Evolutionary conservation across 2,888 invertebrate species (phyloP).

Genomic region (Strigamia maritima): DNA sequence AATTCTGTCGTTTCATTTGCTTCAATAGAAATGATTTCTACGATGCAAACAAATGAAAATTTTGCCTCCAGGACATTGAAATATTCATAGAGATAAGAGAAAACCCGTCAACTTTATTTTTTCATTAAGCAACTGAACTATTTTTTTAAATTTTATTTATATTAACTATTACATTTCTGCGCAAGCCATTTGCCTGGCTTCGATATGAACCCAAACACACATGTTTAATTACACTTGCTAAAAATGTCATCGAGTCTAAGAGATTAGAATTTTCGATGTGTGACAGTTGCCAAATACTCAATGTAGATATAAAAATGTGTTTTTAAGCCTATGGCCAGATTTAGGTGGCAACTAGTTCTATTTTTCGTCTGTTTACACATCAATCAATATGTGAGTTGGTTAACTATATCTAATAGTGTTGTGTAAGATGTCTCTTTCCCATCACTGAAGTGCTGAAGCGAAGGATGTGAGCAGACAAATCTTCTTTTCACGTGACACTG

Average conservation of each 20-base stretch:
- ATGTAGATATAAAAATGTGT: background rate
- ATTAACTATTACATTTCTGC: too few relatives aligned
- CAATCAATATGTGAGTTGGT: conserved; percentile 18
- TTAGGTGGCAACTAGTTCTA: background rate
- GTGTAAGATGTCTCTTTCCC: conserved; percentile 16
- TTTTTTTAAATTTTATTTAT: background rate
- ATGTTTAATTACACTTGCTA: too few relatives aligned
- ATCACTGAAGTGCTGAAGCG: conserved; percentile 25
- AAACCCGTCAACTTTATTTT: conserved; percentile 7
- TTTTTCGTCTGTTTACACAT: background rate
- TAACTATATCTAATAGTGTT: conserved; percentile 28
- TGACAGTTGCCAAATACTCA: background rate
- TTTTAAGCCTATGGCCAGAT: background rate
- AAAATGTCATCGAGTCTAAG: too few relatives aligned
- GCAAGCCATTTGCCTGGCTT: too few relatives aligned
- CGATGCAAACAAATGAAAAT: conserved; percentile 21
- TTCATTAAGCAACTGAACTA: background rate
- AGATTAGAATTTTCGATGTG: background rate
- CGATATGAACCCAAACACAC: too few relatives aligned
- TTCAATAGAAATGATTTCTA: background rate
- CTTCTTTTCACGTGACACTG: conserved; percentile 32
- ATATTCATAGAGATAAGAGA: conserved; percentile 6
- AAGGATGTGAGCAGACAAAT: conserved; percentile 34
- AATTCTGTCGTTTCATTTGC: conserved; percentile 13
- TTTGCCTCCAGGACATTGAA: background rate